phyloP scores from a whole-genome alignment of 1,140 invertebrate species.

The Cherax destructor region DNA sequence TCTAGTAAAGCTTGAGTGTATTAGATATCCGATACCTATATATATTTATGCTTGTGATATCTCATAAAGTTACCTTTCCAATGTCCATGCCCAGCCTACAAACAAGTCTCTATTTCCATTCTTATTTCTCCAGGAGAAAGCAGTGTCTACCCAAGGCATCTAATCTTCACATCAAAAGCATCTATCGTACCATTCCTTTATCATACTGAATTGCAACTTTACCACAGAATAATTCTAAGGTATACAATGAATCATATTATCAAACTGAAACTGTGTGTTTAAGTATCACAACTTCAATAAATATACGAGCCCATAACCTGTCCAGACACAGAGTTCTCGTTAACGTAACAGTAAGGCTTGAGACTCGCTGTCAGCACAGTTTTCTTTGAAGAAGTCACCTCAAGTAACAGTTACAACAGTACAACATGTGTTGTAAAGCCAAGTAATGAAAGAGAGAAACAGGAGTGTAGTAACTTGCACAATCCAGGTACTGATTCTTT shows the following conservation, averaged over 20 bases:
- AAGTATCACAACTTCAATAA: conserved; percentile 8
- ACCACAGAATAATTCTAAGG: too few species aligned
- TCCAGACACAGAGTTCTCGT: conserved; percentile 18
- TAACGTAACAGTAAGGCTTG: conserved; percentile 29
- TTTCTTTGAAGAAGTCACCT: neutral
- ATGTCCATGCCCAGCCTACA: too few species aligned
- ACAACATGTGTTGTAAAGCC: neutral
- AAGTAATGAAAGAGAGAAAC: too few species aligned
- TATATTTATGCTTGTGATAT: too few species aligned
- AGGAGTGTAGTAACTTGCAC: too few species aligned
- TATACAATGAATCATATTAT: neutral
- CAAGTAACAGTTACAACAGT: neutral
- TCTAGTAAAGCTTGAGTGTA: too few species aligned
- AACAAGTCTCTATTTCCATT: too few species aligned
- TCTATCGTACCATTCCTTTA: neutral
- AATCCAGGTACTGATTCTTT: too few species aligned
- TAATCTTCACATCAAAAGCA: neutral
- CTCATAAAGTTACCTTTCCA: too few species aligned
- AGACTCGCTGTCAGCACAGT: conserved; percentile 32
- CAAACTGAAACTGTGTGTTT: conserved; percentile 13
- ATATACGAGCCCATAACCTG: conserved; percentile 26
- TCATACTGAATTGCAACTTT: neutral
- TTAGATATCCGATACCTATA: too few species aligned
- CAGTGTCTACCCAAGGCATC: too few species aligned
- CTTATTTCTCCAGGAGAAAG: too few species aligned